These are phyloP conservation scores for Lepidocolaptes lacrymiger DNA, from an alignment of 2,797 vertebrate genomes.

Conservation along the genomic window DNA sequence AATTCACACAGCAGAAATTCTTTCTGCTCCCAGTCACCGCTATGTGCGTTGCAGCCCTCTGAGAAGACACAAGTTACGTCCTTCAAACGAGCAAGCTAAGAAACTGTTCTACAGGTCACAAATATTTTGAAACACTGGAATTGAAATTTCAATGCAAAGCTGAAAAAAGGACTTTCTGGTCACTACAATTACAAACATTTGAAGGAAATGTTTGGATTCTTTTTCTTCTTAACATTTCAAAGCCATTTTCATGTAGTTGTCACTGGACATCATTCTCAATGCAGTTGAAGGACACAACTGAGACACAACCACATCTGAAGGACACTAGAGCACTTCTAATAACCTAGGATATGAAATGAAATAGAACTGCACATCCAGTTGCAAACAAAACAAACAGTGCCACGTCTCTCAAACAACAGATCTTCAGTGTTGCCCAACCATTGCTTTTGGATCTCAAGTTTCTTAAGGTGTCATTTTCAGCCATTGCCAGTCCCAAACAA, in stretches of 20 bases:
- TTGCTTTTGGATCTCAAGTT: neutral
- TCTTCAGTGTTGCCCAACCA: neutral
- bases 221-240: neutral
- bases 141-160: neutral
- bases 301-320: neutral
- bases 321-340: neutral
- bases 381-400: neutral
- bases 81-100: neutral
- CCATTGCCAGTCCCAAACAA: neutral
- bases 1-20: neutral
- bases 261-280: neutral
- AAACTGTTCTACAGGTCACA: neutral
- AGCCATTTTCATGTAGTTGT: neutral
- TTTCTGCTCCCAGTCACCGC: neutral
- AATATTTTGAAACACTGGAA: neutral
- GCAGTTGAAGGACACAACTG: neutral
- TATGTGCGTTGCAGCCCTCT: neutral
- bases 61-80: neutral
- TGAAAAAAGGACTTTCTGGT: neutral
- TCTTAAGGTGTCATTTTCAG: neutral
- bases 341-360: neutral
- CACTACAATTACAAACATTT: neutral
- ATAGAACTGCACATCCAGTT: neutral
- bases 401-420: neutral
- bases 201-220: neutral